Evolutionary conservation across 2,888 invertebrate genomes (phyloP), one percentile per base, ranked within the genome.

Genomic region (Ennomos fuscantarius): DNA sequence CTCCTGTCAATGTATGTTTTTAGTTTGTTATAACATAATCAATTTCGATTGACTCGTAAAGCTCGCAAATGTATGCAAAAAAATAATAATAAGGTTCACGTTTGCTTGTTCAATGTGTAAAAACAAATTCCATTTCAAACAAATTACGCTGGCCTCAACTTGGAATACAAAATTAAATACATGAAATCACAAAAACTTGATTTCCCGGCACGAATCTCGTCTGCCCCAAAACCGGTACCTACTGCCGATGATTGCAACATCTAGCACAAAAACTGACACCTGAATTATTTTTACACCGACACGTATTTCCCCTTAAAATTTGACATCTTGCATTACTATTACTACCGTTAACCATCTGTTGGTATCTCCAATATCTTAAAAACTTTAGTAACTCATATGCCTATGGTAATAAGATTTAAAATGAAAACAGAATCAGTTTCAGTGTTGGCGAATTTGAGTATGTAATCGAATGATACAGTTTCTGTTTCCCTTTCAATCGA

Each of bases 401-500:
- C 48, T 31, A 47, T 31, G 9, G 0, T 0, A n/a, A 33, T 66
- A 77, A 70, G 63, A 66, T 69, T 59, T 47, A 70, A 54, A 68
- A 62, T 79, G 12, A 41, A n/a, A 6, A 49, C 35, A 33, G 24
- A 35, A 44, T 53, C 13, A 3, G 11, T 11, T 39, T 52, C 15
- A 46, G 46, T 35, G 62, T 55, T 60, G 39, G 70, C 62, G 69
- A 63, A 49, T 60, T 61, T 59, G 65, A 62, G 45, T 63, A 66
- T 74, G 72, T 71, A 68, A 69, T 70, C 69, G 62, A 74, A 72
- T 73, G 73, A 69, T 75, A 82, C 82, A 84, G 81, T 84, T 81
- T 83, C 70, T 68, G 78, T 79, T 84, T 83, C 81, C 78, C 81
- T 81, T 81, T 81, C 81, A 72, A 74, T 75, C 69, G 74, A 79